Evolutionary conservation across 2,797 vertebrate species (phyloP).

Genomic region (Galago senegalensis): DNA sequence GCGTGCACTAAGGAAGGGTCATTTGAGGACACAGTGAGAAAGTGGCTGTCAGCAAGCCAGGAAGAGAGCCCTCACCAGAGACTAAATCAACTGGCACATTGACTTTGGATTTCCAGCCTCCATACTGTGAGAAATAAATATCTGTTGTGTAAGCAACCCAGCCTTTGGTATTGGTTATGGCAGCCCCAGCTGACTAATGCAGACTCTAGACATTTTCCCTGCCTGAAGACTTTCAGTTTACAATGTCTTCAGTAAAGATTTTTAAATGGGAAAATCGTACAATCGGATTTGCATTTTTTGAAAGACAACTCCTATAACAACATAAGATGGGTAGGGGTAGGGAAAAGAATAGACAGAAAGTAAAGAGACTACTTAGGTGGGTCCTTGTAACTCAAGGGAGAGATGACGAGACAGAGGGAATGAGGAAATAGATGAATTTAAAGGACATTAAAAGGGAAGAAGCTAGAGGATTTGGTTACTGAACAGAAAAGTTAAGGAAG

Average conservation of each 20-base stretch:
- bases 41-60: background rate
- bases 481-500: background rate
- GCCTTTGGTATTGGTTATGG: background rate
- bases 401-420: background rate
- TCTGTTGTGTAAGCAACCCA: background rate
- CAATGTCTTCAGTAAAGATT: background rate
- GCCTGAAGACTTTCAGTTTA: background rate
- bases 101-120: background rate
- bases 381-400: background rate
- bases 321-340: background rate
- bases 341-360: background rate
- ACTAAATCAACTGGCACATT: background rate
- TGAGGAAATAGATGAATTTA: background rate
- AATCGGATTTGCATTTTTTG: background rate
- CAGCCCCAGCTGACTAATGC: background rate
- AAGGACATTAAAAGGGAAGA: background rate
- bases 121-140: background rate
- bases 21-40: background rate
- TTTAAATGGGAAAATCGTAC: slow-evolving; percentile 1
- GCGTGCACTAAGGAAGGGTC: background rate
- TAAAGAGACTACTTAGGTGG: background rate
- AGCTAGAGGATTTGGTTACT: background rate
- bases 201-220: background rate
- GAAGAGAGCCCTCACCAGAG: slow-evolving; percentile 31
- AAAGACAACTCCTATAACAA: background rate